Conservation (phyloP, 2,888 invertebrate genomes). For the Asteroscopus sphinx region DNA sequence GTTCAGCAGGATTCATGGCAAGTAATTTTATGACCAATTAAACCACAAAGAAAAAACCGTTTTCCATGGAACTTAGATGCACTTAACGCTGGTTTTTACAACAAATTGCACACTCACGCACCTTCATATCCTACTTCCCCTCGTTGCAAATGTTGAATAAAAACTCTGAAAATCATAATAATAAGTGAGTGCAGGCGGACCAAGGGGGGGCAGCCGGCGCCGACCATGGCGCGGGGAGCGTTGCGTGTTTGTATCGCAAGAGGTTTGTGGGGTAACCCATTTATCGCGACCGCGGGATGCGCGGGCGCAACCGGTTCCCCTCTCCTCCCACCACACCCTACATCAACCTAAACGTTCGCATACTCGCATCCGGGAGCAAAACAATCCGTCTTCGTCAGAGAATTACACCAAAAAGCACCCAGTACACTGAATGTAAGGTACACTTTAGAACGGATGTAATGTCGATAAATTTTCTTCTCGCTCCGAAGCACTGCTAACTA, state of each 20-base stretch:
- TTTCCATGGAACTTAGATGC: constrained; percentile 14
- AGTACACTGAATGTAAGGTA: constrained; percentile 56
- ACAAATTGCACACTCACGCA: constrained; percentile 21
- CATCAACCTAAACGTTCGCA: constrained; percentile 69
- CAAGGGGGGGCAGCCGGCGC: constrained; percentile 12
- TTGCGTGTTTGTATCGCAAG: constrained; percentile 81
- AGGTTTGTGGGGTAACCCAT: constrained; percentile 89
- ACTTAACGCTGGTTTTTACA: constrained; percentile 11
- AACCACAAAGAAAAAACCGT: constrained; percentile 4
- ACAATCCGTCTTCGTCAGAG: constrained; percentile 60
- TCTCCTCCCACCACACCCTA: constrained; percentile 59
- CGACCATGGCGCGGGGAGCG: constrained; percentile 48
- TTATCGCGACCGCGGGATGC: constrained; percentile 79
- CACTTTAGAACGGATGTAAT: constrained; percentile 51
- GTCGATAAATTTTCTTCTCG: constrained; percentile 65
- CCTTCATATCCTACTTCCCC: constrained; percentile 33
- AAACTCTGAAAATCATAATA: constrained; percentile 44
- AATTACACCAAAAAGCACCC: constrained; percentile 53
- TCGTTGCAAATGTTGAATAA: constrained; percentile 32
- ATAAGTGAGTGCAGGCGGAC: constrained; percentile 45
- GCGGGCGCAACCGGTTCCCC: constrained; percentile 77
- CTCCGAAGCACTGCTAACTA: constrained; percentile 67
- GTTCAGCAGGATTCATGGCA: constrained; percentile 6
- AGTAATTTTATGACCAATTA: neutral
- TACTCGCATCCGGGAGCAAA: constrained; percentile 81